Conservation (phyloP, 2,888 invertebrate genomes). For the Ennomos quercinarius region DNA sequence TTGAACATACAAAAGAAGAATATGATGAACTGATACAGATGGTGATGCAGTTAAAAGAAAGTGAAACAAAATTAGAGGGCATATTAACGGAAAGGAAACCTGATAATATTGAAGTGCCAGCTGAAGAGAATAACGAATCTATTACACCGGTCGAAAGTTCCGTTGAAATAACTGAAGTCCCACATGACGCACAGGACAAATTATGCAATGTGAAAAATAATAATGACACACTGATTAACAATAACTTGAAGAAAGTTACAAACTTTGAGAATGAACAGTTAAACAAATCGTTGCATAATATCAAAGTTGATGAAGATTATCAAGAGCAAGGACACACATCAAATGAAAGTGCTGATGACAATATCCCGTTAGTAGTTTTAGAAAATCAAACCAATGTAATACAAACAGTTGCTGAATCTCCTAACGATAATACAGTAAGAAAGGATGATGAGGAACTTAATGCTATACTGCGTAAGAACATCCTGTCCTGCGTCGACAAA, state of each 20-base stretch:
- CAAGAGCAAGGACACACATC: conserved; percentile 45
- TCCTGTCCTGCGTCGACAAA: conserved; percentile 77
- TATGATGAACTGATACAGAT: conserved; percentile 87
- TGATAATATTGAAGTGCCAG: conserved; percentile 70
- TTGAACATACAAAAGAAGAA: conserved; percentile 82
- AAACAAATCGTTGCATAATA: conserved; percentile 68
- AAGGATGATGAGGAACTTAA: conserved; percentile 69
- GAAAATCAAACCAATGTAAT: conserved; percentile 10
- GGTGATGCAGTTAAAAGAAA: conserved; percentile 89
- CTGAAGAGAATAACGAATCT: conserved; percentile 52
- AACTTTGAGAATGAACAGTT: conserved; percentile 80
- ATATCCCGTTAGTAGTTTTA: conserved; percentile 15
- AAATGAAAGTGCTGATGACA: conserved; percentile 41
- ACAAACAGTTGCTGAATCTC: conserved; percentile 31
- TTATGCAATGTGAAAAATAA: conserved; percentile 54
- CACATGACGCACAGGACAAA: conserved; percentile 48
- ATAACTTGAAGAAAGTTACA: conserved; percentile 74
- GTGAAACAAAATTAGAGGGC: conserved; percentile 87
- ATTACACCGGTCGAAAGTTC: conserved; percentile 39
- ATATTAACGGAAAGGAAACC: conserved; percentile 75
- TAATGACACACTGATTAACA: conserved; percentile 56
- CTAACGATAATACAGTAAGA: conserved; percentile 55
- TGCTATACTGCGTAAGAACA: conserved; percentile 71
- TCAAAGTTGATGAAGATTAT: conserved; percentile 53
- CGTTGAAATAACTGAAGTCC: conserved; percentile 40